Percentiles rank a stretch among this genome's conserved stretches.
Conservation (phyloP, 2,888 invertebrate species). For the Scaptomyza cyrtandrae region DNA sequence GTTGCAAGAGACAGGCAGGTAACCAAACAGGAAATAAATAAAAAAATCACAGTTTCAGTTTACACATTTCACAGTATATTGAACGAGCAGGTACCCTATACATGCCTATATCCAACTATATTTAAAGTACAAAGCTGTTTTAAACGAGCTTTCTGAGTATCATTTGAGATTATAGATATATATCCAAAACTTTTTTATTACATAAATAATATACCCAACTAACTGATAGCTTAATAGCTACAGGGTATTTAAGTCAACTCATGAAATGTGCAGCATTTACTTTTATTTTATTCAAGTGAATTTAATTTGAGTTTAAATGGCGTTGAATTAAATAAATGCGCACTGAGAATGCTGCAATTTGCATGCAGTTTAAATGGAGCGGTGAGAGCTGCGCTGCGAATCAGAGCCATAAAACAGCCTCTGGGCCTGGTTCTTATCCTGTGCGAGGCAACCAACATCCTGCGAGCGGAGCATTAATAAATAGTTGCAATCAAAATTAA, state of each 20-base stretch:
- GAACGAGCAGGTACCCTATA: background rate
- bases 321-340: constrained; percentile 34
- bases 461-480: constrained; percentile 63
- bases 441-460: constrained; percentile 39
- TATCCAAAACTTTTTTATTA: too few species aligned
- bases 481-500: constrained; percentile 76
- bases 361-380: constrained; percentile 66
- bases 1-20: constrained; percentile 49
- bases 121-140: too few species aligned
- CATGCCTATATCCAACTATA: too few species aligned
- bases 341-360: constrained; percentile 36
- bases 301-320: constrained; percentile 48
- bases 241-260: constrained; percentile 12
- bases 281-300: constrained; percentile 30
- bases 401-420: constrained; percentile 10
- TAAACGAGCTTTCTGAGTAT: too few species aligned
- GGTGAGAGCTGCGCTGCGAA: constrained; percentile 23
- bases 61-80: background rate
- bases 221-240: background rate
- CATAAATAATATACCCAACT: too few species aligned
- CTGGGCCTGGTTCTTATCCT: constrained; percentile 24
- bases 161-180: too few species aligned
- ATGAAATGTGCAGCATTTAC: constrained; percentile 41
- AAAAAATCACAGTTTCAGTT: constrained; percentile 6
- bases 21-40: constrained; percentile 26